Base-by-base conservation (phyloP, 2,797 vertebrate species). In the Hyperoplus immaculatus region DNA sequence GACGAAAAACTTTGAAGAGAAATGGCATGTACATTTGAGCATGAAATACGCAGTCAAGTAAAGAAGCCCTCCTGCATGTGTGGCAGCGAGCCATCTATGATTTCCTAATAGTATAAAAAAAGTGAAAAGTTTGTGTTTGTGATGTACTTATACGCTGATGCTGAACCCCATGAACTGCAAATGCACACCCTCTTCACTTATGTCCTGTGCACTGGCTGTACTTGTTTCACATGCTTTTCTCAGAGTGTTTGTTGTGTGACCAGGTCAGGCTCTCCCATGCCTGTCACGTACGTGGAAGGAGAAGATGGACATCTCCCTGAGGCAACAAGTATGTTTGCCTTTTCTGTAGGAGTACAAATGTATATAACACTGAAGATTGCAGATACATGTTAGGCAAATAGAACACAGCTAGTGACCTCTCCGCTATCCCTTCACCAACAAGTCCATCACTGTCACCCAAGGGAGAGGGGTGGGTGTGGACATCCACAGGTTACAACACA, bases 301-400 rank as follows among this genome's bases (percentile, higher is more conserved):
- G 69, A 68, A n/a, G 81, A 70, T 54, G 56, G 77, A 74, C 67
- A 59, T 38, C 57, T 84, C 75, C 83, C 81, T 1, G 3, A 54
- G 50, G 87, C 57, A 39, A 43, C 53, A 21, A 4, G 46, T 54
- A 21, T 56, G 78, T 78, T 80, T 72, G 9, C 51, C 57, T 80
- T 53, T 68, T 55, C 69, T 29, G 56, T 36, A 15, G 38, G 63
- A 47, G 49, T 43, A 75, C 77, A 87, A 84, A 88, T 55, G 64
- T 70, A 60, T 43, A 42, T 29, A 73, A 51, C 60, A 5, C 64
- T 13, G 70, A 16, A 21, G 84, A 93, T 85, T 88, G 88, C 80
- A 89, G 78, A 88, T 80, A 51, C 80, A 38, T 84, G 87, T 89
- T 69, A 55, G 65, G 62, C 56, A 72, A 64, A 29, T 87, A 74